Base-by-base conservation (phyloP, 2,113 vertebrate species). In the Pterophyllum scalare region DNA sequence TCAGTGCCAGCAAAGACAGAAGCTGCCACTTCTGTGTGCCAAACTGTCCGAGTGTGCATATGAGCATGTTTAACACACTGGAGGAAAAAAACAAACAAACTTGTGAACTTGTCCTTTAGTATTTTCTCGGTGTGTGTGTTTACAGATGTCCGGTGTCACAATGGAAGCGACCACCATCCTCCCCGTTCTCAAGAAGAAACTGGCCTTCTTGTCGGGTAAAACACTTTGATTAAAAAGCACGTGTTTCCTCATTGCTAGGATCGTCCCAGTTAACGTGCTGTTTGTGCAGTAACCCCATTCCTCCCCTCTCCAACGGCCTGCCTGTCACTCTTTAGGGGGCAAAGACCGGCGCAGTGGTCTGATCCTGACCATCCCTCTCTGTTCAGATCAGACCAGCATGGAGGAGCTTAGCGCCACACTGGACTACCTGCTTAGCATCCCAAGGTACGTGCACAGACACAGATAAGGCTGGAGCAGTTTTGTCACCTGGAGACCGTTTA, bases 321-420 rank as follows among this genome's bases (percentile, higher is more conserved):
- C 67, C 4, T 75, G 26, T 75, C 4, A 78, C 3, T 57, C 24
- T 67, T 54, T 58, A 99, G 98, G 98, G 86, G 98, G 98, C 59
- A 99, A 99, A 90, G 98, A 99, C 94, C 95, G 98, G 85, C 97
- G 98, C 91, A 99, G 98, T 88, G 98, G 98, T 88, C 97, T 99
- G 93, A 99, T 99, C 95, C 94, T 99, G 90, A 99, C 98, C 83
- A 99, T 99, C 95, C 98, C 98, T 65, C 95, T 99, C 92, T 97
- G 98, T 86, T 97, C 98, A 1, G 98, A 99, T 77, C 98, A 99
- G 95, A 99, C 98, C 9, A 99, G 96, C 93, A 98, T 99, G 98
- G 98, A 99, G 85, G 98, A 99, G 90, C 96, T 99, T 86, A 98
- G 97, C 79, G 95, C 97, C 91, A 99, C 98, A 0, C 94, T 99